Percentiles rank a stretch among this genome's conserved stretches.
phyloP scores from a whole-genome alignment of 92 coral and sea anemone genomes.

The Actinernus sp. region DNA sequence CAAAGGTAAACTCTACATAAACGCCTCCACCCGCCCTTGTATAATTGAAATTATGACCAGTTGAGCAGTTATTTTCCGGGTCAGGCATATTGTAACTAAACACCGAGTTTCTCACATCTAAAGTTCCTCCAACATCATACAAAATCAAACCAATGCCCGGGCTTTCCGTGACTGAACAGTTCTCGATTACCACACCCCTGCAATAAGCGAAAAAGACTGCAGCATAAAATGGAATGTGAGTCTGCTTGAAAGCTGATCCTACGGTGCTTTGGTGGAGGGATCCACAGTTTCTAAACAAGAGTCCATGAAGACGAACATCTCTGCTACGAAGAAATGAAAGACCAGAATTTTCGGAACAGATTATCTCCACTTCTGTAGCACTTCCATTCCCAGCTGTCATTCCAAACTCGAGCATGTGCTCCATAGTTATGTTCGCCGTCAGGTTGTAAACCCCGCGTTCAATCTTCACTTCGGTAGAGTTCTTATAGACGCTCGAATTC shows the following conservation, averaged over 20 bases:
- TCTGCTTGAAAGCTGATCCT: constrained; percentile 11
- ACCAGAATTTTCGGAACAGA: constrained; percentile 16
- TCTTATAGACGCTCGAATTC: not conserved
- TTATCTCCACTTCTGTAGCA: constrained; percentile 2
- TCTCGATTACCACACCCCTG: constrained; percentile 36
- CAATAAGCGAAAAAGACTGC: constrained; percentile 72
- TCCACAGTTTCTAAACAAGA: constrained; percentile 55
- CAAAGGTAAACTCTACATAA: constrained; percentile 56
- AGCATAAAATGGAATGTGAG: constrained; percentile 38
- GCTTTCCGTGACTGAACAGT: constrained; percentile 57
- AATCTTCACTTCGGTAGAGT: constrained; percentile 5
- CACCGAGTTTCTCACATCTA: constrained; percentile 42
- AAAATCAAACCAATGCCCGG: constrained; percentile 75
- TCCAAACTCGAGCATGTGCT: constrained; percentile 1
- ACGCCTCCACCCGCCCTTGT: constrained; percentile 84
- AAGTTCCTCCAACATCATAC: constrained; percentile 70
- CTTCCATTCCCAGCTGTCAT: constrained; percentile 10
- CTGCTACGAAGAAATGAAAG: constrained; percentile 48
- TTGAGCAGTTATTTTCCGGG: not conserved
- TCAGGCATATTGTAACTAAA: constrained; percentile 52
- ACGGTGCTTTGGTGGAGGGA: constrained; percentile 46
- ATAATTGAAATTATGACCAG: not conserved
- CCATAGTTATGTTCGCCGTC: constrained; percentile 9
- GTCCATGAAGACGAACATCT: constrained; percentile 15
- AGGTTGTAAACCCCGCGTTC: constrained; percentile 18